Percentiles rank a stretch among this genome's conserved stretches.
Evolutionary conservation across 2,888 invertebrate genomes (phyloP).

Genomic region (Yponomeuta evonymella): DNA sequence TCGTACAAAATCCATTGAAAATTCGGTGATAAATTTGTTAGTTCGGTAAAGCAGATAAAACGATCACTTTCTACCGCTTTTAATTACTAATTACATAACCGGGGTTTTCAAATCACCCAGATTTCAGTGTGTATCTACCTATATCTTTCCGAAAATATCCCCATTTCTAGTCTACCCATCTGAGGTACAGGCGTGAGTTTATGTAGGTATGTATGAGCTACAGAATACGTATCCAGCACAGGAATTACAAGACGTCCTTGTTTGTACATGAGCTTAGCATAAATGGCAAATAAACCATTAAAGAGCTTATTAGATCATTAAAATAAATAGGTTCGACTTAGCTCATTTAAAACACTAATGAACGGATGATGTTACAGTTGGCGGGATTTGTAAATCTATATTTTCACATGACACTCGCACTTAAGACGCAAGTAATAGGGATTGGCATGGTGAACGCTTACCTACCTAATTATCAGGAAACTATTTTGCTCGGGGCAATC

Average conservation of each 20-base stretch:
- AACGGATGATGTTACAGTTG: neutral
- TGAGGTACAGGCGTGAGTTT: neutral
- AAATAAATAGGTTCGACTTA: neutral
- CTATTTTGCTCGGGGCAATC: neutral
- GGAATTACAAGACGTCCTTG: neutral
- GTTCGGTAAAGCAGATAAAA: too few relatives aligned
- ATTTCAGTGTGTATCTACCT: too few relatives aligned
- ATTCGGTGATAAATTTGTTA: too few relatives aligned
- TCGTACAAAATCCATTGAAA: too few relatives aligned
- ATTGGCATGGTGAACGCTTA: neutral
- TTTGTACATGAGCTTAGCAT: neutral
- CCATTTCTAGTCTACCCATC: too few relatives aligned
- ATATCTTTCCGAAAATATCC: too few relatives aligned
- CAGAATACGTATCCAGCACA: neutral
- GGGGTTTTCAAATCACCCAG: too few relatives aligned
- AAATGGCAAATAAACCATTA: neutral
- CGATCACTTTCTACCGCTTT: too few relatives aligned
- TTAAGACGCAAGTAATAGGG: neutral
- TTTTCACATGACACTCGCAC: neutral
- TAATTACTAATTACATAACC: too few relatives aligned
- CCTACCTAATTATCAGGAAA: neutral
- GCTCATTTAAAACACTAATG: neutral
- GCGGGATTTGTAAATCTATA: neutral
- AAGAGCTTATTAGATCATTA: neutral
- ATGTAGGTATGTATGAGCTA: neutral